phyloP scores from a whole-genome alignment of 1,140 invertebrate genomes.

The Drosophila subpulchrella region DNA sequence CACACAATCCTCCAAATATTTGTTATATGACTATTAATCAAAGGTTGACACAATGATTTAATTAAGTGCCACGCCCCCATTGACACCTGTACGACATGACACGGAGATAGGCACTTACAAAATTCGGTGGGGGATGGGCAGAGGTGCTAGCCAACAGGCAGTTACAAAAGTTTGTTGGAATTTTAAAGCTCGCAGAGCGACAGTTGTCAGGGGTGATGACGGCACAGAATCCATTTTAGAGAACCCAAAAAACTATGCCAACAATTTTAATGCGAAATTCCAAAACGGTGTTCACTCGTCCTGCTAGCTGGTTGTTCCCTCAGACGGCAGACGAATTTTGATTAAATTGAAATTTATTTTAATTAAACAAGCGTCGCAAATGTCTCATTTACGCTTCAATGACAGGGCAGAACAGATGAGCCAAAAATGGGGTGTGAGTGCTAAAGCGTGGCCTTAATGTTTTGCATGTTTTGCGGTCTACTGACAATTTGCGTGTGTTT shows the following conservation, averaged over 20 bases:
- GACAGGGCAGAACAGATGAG: conserved; percentile 62
- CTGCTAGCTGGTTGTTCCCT: conserved; percentile 9
- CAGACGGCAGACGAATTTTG: conserved; percentile 59
- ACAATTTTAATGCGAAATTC: conserved; percentile 79
- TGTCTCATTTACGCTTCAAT: conserved; percentile 82
- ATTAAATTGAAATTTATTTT: conserved; percentile 83
- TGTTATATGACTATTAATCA: conserved; percentile 40
- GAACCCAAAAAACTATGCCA: conserved; percentile 69
- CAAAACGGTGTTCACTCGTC: conserved; percentile 32
- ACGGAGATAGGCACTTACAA: not conserved
- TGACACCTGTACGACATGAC: conserved; percentile 54
- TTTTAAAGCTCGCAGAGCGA: conserved; percentile 41
- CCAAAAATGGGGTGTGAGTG: not conserved
- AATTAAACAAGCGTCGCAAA: conserved; percentile 82
- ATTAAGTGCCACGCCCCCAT: conserved; percentile 66
- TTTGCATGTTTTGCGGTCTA: conserved; percentile 73
- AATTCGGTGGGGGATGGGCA: not conserved
- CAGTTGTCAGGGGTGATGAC: conserved; percentile 44
- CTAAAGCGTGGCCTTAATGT: conserved; percentile 57
- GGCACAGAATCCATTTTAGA: conserved; percentile 21
- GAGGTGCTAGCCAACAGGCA: conserved; percentile 27
- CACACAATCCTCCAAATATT: conserved; percentile 24
- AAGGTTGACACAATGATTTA: conserved; percentile 54
- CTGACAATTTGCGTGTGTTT: conserved; percentile 55
- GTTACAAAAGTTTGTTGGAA: conserved; percentile 34